Percentiles rank a stretch among this genome's conserved stretches.
Conservation (phyloP, 2,888 invertebrate species). For the Mycogona germanica region DNA sequence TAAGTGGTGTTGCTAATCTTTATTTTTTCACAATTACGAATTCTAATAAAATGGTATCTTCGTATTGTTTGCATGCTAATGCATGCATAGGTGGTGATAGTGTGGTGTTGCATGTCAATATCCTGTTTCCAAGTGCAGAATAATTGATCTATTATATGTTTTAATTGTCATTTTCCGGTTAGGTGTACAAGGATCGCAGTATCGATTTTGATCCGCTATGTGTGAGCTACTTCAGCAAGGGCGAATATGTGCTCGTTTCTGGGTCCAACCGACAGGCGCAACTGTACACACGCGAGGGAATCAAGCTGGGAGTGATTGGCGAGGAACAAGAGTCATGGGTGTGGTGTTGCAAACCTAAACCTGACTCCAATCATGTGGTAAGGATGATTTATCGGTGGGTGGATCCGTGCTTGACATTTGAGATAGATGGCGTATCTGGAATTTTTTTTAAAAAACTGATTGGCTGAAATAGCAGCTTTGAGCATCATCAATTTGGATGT, state of each 20-base stretch:
- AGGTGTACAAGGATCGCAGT: conserved; percentile 43
- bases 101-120: neutral
- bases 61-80: conserved; percentile 9
- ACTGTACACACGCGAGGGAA: conserved; percentile 70
- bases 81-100: conserved; percentile 6
- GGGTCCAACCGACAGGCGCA: conserved; percentile 65
- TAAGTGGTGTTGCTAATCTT: too few relatives aligned
- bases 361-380: conserved; percentile 58
- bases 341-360: conserved; percentile 70
- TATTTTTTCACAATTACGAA: too few relatives aligned
- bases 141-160: neutral
- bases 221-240: conserved; percentile 56
- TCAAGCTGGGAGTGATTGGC: conserved; percentile 58
- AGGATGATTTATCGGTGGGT: conserved; percentile 28
- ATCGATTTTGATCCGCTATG: conserved; percentile 62
- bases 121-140: neutral
- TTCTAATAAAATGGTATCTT: too few relatives aligned
- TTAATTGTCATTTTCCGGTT: conserved; percentile 16
- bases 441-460: too few relatives aligned
- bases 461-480: too few relatives aligned
- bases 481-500: too few relatives aligned
- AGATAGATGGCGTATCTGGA: too few relatives aligned
- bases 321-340: conserved; percentile 64
- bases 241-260: conserved; percentile 66
- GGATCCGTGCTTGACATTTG: too few relatives aligned